Evolutionary conservation across 2,113 vertebrate genomes (phyloP).

Genomic region (Oreochromis spilurus): DNA sequence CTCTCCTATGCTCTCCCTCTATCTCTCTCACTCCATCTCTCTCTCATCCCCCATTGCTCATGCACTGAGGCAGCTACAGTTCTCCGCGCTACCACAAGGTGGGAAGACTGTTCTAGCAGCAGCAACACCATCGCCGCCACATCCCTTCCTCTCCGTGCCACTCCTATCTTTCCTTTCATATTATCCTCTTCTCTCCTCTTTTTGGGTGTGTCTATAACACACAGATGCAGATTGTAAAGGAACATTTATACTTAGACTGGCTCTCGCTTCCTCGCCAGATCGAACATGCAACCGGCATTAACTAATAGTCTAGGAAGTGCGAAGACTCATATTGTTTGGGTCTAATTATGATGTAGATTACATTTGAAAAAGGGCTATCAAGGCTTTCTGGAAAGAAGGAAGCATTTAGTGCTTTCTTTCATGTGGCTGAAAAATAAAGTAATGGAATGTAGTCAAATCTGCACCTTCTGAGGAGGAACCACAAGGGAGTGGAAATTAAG

Average conservation of each 20-base stretch:
- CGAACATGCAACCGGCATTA: neutral
- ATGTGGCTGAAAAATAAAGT: neutral
- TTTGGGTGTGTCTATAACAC: neutral
- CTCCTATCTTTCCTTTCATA: conserved; percentile 39
- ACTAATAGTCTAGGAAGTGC: neutral
- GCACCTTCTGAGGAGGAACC: neutral
- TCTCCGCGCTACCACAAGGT: conserved; percentile 94
- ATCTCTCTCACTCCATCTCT: conserved; percentile 39
- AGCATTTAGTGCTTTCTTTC: neutral
- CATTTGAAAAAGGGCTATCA: neutral
- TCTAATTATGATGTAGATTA: conserved; percentile 9
- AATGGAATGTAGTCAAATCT: neutral
- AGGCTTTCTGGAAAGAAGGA: neutral
- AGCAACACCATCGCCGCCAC: conserved; percentile 60
- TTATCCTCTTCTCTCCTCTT: conserved; percentile 8
- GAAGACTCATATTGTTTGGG: neutral
- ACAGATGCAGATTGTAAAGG: neutral
- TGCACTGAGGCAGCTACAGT: conserved; percentile 84
- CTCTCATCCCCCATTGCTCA: conserved; percentile 42
- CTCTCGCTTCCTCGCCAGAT: neutral
- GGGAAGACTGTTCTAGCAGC: conserved; percentile 84
- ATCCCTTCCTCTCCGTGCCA: conserved; percentile 45
- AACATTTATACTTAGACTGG: neutral
- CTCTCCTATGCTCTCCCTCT: conserved; percentile 7
- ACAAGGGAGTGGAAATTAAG: neutral